Percentiles rank a stretch among this genome's conserved stretches.
Evolutionary conservation across 2,797 vertebrate species (phyloP).

Genomic region (Choloepus didactylus): DNA sequence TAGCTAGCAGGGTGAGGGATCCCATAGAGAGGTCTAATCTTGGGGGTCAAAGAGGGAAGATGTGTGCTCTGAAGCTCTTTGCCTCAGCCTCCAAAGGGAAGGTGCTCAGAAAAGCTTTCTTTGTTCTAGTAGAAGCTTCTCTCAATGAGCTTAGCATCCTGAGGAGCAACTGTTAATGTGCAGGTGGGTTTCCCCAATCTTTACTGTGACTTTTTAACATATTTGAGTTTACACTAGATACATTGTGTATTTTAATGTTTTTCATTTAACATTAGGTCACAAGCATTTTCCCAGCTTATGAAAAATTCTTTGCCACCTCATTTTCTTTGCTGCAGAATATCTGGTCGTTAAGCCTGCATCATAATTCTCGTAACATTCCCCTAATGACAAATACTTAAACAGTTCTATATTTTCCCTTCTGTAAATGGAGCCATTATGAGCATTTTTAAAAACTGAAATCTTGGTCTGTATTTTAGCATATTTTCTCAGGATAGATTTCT

Average conservation of each 20-base stretch:
- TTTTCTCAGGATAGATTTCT: slow-evolving; percentile 35
- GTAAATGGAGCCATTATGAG: slow-evolving; percentile 1
- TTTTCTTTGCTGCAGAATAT: slow-evolving; percentile 49
- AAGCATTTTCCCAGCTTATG: background rate
- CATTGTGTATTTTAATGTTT: slow-evolving; percentile 44
- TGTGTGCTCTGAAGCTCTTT: background rate
- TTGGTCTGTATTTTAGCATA: slow-evolving; percentile 7
- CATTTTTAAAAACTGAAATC: background rate
- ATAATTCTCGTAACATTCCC: slow-evolving; percentile 8
- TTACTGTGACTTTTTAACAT: background rate
- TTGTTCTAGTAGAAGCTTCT: background rate
- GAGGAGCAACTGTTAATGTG: background rate
- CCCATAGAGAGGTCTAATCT: background rate
- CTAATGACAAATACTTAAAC: background rate
- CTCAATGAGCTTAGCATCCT: background rate
- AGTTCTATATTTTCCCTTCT: background rate
- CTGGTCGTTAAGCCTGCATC: background rate
- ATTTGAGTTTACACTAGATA: background rate
- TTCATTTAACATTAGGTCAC: background rate
- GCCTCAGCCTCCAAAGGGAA: background rate
- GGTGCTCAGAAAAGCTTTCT: background rate
- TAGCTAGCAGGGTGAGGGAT: background rate
- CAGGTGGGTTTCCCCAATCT: background rate
- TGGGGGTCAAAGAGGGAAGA: background rate
- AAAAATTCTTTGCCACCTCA: background rate